phyloP scores from a whole-genome alignment of 2,113 vertebrate species.

The Panthera leo region DNA sequence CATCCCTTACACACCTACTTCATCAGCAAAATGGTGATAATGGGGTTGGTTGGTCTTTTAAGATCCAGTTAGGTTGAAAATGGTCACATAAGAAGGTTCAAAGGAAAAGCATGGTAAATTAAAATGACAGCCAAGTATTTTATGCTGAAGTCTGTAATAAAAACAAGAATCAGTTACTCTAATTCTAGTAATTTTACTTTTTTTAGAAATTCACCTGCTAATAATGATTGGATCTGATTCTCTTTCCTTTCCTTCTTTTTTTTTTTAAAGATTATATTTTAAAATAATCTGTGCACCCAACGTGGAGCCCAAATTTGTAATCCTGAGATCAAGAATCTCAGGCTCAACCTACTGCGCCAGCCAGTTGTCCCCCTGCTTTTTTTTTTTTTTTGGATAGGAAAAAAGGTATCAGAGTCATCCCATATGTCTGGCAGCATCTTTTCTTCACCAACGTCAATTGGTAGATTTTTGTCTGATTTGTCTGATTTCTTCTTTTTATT shows the following conservation, averaged over 20 bases:
- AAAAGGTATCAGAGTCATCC: neutral
- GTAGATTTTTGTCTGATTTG: neutral
- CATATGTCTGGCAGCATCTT: neutral
- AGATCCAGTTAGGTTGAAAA: neutral
- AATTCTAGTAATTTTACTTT: constrained; percentile 33
- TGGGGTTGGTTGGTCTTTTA: neutral
- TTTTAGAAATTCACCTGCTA: neutral
- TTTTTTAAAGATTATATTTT: no score
- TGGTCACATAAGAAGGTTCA: neutral
- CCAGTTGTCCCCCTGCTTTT: no score
- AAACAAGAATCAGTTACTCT: neutral
- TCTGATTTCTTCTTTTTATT: neutral
- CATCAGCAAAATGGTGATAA: neutral
- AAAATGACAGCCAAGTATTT: neutral
- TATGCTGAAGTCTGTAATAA: neutral
- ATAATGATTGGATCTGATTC: neutral
- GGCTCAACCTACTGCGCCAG: no score
- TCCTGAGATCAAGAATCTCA: no score
- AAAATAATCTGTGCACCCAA: no score
- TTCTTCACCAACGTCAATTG: neutral
- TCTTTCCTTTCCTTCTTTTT: neutral
- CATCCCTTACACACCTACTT: neutral
- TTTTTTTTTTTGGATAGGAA: neutral
- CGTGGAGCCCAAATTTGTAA: no score
- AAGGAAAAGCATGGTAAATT: neutral